Conservation (phyloP, 1,140 invertebrate genomes). For the Lucilia cuprina region DNA sequence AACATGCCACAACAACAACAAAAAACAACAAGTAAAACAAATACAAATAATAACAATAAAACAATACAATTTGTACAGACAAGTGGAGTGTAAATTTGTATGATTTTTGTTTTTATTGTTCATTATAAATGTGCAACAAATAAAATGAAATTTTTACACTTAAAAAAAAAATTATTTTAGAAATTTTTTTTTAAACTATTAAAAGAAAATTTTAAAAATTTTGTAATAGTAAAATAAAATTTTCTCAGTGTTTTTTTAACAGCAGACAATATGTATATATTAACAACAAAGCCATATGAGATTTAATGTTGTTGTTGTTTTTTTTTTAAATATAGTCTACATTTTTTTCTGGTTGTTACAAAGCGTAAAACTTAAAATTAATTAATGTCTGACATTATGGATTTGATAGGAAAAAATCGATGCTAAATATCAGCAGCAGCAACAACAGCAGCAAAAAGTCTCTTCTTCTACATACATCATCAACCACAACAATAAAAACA, state of each 20-base stretch:
- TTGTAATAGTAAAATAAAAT: background rate
- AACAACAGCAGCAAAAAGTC: background rate
- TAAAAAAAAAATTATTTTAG: background rate
- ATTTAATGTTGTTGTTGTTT: no score
- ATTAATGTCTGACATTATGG: slow-evolving; percentile 34
- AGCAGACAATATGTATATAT: background rate
- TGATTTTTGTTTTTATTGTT: slow-evolving; percentile 8
- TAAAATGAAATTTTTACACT: slow-evolving; percentile 3
- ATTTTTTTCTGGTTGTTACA: background rate
- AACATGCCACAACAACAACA: slow-evolving; percentile 21
- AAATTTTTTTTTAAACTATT: background rate
- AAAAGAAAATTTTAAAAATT: no score
- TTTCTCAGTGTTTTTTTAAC: background rate
- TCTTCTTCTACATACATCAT: background rate
- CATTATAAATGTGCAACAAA: background rate
- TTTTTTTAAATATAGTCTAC: no score
- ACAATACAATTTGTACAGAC: background rate
- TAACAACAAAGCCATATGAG: background rate
- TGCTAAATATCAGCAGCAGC: slow-evolving; percentile 8
- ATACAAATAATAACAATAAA: background rate
- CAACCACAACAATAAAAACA: background rate
- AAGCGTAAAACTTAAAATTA: slow-evolving; percentile 23
- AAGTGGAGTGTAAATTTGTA: slow-evolving; percentile 16
- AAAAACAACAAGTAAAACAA: background rate
- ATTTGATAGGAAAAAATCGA: slow-evolving; percentile 34